These are phyloP conservation scores for Miichthys miiuy DNA, from an alignment of 2,797 vertebrate species.

Conservation along the genomic window DNA sequence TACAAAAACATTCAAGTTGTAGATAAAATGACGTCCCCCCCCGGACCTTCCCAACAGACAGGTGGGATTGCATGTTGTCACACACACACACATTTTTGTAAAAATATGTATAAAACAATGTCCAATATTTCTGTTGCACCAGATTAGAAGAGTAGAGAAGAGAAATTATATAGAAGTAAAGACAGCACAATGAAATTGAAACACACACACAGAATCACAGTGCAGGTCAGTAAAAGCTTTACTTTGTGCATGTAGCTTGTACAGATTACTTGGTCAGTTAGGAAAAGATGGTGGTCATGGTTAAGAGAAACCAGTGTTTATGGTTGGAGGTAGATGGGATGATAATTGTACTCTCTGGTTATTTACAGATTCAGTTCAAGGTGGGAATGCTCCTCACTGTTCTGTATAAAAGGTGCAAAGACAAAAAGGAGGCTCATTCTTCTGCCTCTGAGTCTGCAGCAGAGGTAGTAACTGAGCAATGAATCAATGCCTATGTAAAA, in stretches of 20 bases:
- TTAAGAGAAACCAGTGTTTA: not conserved
- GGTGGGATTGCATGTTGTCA: too few relatives aligned
- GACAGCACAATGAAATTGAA: not conserved
- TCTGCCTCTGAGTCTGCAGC: too few relatives aligned
- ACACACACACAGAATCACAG: not conserved
- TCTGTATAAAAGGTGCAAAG: too few relatives aligned
- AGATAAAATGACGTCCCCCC: not conserved
- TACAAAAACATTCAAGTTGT: not conserved
- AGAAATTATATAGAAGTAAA: not conserved
- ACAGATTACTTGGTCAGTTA: not conserved
- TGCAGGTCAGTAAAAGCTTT: too few relatives aligned
- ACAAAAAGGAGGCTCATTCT: too few relatives aligned
- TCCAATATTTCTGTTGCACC: not conserved
- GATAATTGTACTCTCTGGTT: not conserved
- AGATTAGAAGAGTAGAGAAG: not conserved
- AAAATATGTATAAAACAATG: not conserved
- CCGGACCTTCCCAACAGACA: not conserved
- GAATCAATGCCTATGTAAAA: too few relatives aligned
- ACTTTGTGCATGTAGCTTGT: too few relatives aligned
- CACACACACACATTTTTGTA: too few relatives aligned
- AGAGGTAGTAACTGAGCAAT: too few relatives aligned
- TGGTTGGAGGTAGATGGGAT: not conserved
- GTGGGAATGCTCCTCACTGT: too few relatives aligned
- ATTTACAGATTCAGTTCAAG: too few relatives aligned
- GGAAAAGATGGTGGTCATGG: not conserved